Base-by-base conservation (phyloP, 2,888 invertebrate species). In the Eulithis testata region DNA sequence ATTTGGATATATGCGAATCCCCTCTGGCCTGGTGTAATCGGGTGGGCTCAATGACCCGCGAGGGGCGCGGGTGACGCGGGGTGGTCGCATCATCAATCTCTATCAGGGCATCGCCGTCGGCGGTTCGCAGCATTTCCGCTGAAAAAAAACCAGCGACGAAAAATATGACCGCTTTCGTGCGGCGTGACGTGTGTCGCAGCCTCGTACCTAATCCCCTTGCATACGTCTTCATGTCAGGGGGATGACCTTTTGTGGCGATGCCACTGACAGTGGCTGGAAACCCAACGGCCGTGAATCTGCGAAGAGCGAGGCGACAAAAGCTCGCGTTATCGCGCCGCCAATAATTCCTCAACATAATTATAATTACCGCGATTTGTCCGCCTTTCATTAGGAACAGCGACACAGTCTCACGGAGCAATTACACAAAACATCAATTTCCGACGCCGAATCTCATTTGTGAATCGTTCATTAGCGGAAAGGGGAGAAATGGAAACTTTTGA, bases 1-100 rank as follows among this genome's bases (percentile, higher is more conserved):
- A 92, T 93, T 92, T 92, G 92, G 90, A 91, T 93, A 90, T 90
- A 91, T 91, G 89, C 88, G 90, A 87, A 86, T 86, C 86, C 89
- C 87, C 84, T 85, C 81, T 79, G 85, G 84, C 78, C 80, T 79
- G 80, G 78, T 77, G 83, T 90, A 90, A 89, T 88, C 89, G 88
- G 82, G 85, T 83, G 83, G 85, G 88, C 88, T 80, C 87, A 84
- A 85, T 86, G 87, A 85, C 85, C 86, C 84, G 84, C 79, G 81
- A 73, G 76, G 77, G 70, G 79, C 67, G 78, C 68, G 75, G 73
- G 76, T 52, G 68, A 71, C 72, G 79, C 76, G 73, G 77, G 75
- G 73, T 65, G 64, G 70, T 52, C 70, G 80, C 80, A 84, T 91
- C 91, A 92, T 93, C 92, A 93, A 93, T 93, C 92, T 91, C 89